Evolutionary conservation across 1,140 invertebrate genomes (phyloP).

Genomic region (Drosophila watanabei): DNA sequence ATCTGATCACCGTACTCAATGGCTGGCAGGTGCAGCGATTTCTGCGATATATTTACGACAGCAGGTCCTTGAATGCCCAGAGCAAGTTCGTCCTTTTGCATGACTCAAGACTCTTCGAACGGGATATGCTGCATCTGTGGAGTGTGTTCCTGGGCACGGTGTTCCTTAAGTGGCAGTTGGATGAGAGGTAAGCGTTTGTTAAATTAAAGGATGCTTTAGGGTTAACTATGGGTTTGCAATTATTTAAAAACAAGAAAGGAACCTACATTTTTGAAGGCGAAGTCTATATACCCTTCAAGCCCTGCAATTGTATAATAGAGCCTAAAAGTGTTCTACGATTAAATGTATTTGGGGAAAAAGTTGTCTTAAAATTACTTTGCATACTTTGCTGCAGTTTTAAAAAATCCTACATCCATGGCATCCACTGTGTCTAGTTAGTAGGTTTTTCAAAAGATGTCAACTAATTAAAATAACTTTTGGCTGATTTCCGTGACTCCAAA

Average conservation of each 20-base stretch:
- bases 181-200: constrained; percentile 32
- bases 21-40: constrained; percentile 89
- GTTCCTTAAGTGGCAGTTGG: constrained; percentile 86
- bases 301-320: too few relatives aligned
- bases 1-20: constrained; percentile 91
- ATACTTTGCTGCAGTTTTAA: too few relatives aligned
- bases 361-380: too few relatives aligned
- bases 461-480: too few relatives aligned
- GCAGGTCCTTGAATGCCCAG: constrained; percentile 89
- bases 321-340: too few relatives aligned
- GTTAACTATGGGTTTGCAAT: neutral
- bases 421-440: too few relatives aligned
- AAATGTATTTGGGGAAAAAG: rapidly evolving
- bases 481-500: too few relatives aligned
- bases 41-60: constrained; percentile 90
- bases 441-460: too few relatives aligned
- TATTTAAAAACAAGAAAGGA: too few relatives aligned
- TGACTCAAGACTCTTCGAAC: constrained; percentile 89
- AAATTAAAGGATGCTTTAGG: neutral
- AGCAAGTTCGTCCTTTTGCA: constrained; percentile 90
- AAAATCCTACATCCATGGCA: too few relatives aligned
- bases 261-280: too few relatives aligned
- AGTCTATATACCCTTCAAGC: too few relatives aligned
- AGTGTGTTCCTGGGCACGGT: constrained; percentile 91
- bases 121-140: constrained; percentile 91